Base-by-base conservation (phyloP, 2,113 vertebrate genomes). In the Nerophis ophidion region DNA sequence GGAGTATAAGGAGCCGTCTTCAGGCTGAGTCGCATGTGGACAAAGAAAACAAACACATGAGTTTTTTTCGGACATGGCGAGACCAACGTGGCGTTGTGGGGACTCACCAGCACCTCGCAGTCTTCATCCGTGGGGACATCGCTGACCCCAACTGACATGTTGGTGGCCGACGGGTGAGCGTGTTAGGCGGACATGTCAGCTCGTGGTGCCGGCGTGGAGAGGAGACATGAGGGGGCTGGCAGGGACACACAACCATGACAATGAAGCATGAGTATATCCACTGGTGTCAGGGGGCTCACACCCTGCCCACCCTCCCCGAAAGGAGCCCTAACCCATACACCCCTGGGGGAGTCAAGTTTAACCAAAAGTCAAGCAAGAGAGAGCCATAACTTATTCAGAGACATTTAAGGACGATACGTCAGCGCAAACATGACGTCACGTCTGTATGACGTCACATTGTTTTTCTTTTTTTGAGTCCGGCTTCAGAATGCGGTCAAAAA, bases 111-210 rank as follows among this genome's bases (percentile, higher is more conserved):
- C 65, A 86, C 86, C 40, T 89, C 88, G 3, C 71, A 80, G 61
- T 90, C 87, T 50, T 87, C 87, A 42, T 90, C 89, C 1, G 88
- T 85, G 5, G 75, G 82, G 40, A 79, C 61, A 60, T 90, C 88
- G 64, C 81, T 88, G 42, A 71, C 78, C 61, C 76, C 84, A 42
- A 78, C 4, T 63, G 84, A 89, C 83, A 86, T 83, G 62, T 82
- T 84, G 10, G 54, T 58, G 11, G 54, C 38, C 11, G 38, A 56
- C 54, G 16, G 42, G 38, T 36, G 54, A 13, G 16, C 36, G 11
- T 11, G 38, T 56, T 56, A 56, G 54, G 38, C 16, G 54, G 54
- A 56, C 54, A 56, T 56, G 36, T 56, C 54, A 56, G 36, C 54
- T 38, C 13, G 9, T n/a, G 54, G 5, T 19, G n/a, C n/a, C 14